Base-by-base conservation (phyloP, 92 coral and sea anemone species). In the Siderastrea siderea region DNA sequence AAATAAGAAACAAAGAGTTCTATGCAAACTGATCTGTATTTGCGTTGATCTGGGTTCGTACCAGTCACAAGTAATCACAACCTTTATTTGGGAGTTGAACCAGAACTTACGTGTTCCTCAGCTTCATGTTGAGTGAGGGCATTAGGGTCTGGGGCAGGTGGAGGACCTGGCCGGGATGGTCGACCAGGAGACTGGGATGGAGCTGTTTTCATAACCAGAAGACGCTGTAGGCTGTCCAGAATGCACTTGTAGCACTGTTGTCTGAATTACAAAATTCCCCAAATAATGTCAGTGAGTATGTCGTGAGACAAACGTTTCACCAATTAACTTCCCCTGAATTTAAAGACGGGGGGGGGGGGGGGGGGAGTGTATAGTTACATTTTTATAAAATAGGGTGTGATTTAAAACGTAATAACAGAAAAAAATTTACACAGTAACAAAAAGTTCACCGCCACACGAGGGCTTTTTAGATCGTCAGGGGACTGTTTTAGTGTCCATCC, bases 151-250 rank as follows among this genome's bases (percentile, higher is more conserved):
- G 98, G 96, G 74, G 87, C 88, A 2, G 97, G 94, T 61, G 99
- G 98, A 43, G 99, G 99, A 38, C 99, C 99, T 74, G 99, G 99
- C 95, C 92, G 95, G 74, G 91, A 86, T 5, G 99, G 99, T 2
- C 88, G 85, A 55, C 94, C 88, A 48, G 99, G 92, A 77, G 98
- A 94, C 93, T 94, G 96, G 92, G 94, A 83, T 45, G 95, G 96
- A 58, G 96, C 74, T 75, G 93, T 96, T 63, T 81, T 91, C 50
- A 89, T 66, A 3, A 95, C 89, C 47, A 94, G 90, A 52, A 97
- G 98, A 5, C 97, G 89, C 77, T 94, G 96, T 12, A 97, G 92
- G 54, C 90, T 80, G 45, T 97, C 99, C 85, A 94, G 63, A 44
- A 97, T 86, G 48, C 98, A 96, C 90, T 97, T 97, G 94, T 97